Evolutionary conservation across 2,888 invertebrate genomes (phyloP), one percentile per base, ranked within the genome.

Genomic region (Drosophila phalerata): DNA sequence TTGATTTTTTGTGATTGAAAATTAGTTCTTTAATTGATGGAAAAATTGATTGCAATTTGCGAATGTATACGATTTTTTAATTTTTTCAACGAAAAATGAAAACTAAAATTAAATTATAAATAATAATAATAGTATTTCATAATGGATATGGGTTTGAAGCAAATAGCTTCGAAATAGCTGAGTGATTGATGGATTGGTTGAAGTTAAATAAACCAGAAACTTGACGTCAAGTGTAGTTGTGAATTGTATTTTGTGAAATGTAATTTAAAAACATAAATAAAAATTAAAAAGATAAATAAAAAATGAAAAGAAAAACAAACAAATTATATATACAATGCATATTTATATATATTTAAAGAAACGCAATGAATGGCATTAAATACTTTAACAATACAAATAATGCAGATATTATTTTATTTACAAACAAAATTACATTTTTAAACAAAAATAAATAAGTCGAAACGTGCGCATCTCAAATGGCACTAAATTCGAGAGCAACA

Each of bases 201-300:
- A 87, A 85, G 88, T 81, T 75, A 72, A 69, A 70, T 66, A 66
- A 75, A 75, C 76, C 76, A 80, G 69, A 81, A 85, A 89, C 81
- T 88, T 88, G 86, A 60, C 80, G 88, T 84, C 90, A 90, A 85
- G 89, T 81, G 89, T 91, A 91, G 92, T 91, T 91, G 91, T 91
- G 91, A 91, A 90, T 90, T 91, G 91, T 91, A 90, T 91, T 91
- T 91, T 91, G 91, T 91, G 90, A 91, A 89, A 89, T 87, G 88
- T 89, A 83, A 91, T 90, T 89, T 79, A 82, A 79, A 79, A 79
- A 79, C 66, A 73, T 73, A 69, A 74, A 71, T 63, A 65, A 67
- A 71, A 61, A 71, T 55, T 37, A 28, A 47, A 60, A 47, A 32
- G 28, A 22, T 22, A 4, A 22, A 22, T 22, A 22, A 64, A 34